phyloP scores from a whole-genome alignment of 2,888 invertebrate species.

The Galeruca laticollis region DNA sequence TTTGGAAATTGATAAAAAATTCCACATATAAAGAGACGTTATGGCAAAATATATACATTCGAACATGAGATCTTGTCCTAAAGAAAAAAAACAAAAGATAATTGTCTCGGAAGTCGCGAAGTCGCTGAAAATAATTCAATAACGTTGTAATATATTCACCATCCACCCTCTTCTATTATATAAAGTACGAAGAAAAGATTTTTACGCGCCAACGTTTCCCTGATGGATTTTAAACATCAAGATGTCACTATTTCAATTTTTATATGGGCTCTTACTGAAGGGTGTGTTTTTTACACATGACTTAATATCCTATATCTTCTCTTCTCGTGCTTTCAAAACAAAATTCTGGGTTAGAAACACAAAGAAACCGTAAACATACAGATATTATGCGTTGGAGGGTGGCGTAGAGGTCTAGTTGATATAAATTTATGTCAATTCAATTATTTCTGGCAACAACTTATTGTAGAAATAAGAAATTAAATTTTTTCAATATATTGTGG shows the following conservation, averaged over 20 bases:
- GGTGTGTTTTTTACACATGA: background rate
- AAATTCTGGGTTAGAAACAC: too few species aligned
- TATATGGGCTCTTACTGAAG: constrained; percentile 1
- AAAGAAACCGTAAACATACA: background rate
- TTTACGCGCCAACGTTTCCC: background rate
- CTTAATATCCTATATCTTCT: background rate
- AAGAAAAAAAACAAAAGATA: constrained; percentile 25
- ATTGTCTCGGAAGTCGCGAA: background rate
- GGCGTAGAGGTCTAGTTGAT: too few species aligned
- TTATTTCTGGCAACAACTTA: too few species aligned
- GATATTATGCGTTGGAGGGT: too few species aligned
- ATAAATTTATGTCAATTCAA: too few species aligned
- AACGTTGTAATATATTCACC: constrained; percentile 31
- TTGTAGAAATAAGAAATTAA: too few species aligned
- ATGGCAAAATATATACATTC: constrained; percentile 13
- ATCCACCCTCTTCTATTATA: constrained; percentile 23
- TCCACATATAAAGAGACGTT: constrained; percentile 3
- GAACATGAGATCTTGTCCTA: constrained; percentile 13
- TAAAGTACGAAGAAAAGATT: constrained; percentile 15
- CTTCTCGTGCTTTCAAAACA: background rate
- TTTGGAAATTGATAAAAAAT: too few species aligned
- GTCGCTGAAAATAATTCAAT: constrained; percentile 34
- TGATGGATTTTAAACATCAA: constrained; percentile 7
- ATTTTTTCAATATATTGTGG: too few species aligned
- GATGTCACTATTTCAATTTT: constrained; percentile 21